Evolutionary conservation across 2,888 invertebrate species (phyloP).

Genomic region (Ormia ochracea): DNA sequence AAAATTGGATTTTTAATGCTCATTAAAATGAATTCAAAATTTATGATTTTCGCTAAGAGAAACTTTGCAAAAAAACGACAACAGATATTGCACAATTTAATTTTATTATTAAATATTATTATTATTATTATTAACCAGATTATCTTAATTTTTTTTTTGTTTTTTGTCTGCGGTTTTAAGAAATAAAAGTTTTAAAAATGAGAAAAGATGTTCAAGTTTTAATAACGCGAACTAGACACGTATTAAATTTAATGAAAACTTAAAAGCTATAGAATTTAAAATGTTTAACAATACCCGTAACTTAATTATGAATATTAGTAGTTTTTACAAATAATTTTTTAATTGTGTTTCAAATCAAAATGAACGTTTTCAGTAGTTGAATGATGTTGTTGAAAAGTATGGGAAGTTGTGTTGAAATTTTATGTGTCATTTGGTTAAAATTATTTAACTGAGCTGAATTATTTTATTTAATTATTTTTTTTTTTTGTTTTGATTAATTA

Average conservation of each 20-base stretch:
- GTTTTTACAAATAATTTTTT: slow-evolving; percentile 9
- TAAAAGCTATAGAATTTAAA: slow-evolving; percentile 45
- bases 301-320: slow-evolving; percentile 52
- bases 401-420: slow-evolving; percentile 26
- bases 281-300: slow-evolving; percentile 57
- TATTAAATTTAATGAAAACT: slow-evolving; percentile 50
- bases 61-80: slow-evolving; percentile 33
- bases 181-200: slow-evolving; percentile 14
- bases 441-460: slow-evolving; percentile 9
- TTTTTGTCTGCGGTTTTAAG: slow-evolving; percentile 1
- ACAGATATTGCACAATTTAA: slow-evolving; percentile 54
- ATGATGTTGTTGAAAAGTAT: slow-evolving; percentile 30
- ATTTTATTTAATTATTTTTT: neutral
- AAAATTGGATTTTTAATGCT: neutral
- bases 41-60: no score
- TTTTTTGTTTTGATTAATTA: no score
- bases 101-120: no score
- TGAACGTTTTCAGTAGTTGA: slow-evolving; percentile 60
- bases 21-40: neutral
- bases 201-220: neutral
- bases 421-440: slow-evolving; percentile 16
- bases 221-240: neutral
- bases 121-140: neutral
- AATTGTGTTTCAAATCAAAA: slow-evolving; percentile 30
- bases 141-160: no score